phyloP scores from a whole-genome alignment of 2,888 invertebrate species.

The Macroteleia sp. region DNA sequence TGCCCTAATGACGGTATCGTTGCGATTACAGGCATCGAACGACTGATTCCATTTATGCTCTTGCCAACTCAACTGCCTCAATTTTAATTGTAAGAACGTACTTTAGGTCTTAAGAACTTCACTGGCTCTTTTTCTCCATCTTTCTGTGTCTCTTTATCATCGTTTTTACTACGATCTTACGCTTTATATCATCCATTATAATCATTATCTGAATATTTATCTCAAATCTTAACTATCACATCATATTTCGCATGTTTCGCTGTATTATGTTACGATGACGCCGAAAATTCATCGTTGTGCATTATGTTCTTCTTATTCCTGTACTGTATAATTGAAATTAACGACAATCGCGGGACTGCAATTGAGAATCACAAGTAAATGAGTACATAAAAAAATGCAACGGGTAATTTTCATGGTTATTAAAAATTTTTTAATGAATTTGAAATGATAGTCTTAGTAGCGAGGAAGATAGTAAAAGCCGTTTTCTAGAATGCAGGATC shows the following conservation, averaged over 20 bases:
- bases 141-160: neutral
- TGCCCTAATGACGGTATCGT: slow-evolving; percentile 32
- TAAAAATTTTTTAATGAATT: too few species aligned
- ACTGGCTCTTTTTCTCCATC: slow-evolving; percentile 36
- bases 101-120: slow-evolving; percentile 56
- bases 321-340: slow-evolving; percentile 33
- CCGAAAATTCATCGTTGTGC: slow-evolving; percentile 21
- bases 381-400: too few species aligned
- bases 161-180: slow-evolving; percentile 11
- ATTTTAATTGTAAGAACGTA: slow-evolving; percentile 77
- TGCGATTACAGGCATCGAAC: slow-evolving; percentile 68
- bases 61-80: slow-evolving; percentile 84
- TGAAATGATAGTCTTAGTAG: too few species aligned
- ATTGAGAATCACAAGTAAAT: slow-evolving; percentile 9
- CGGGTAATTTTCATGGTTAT: too few species aligned
- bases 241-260: slow-evolving; percentile 8
- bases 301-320: slow-evolving; percentile 16
- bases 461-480: neutral
- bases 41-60: slow-evolving; percentile 78
- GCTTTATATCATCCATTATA: slow-evolving; percentile 23
- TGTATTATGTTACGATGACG: slow-evolving; percentile 5
- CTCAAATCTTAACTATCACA: slow-evolving; percentile 18
- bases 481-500: slow-evolving; percentile 10
- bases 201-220: slow-evolving; percentile 40
- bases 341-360: slow-evolving; percentile 42